Percentiles rank a stretch among this genome's conserved stretches.
These are phyloP conservation scores for Aeoliscus strigatus DNA, from an alignment of 2,797 vertebrate genomes.

Conservation along the genomic window DNA sequence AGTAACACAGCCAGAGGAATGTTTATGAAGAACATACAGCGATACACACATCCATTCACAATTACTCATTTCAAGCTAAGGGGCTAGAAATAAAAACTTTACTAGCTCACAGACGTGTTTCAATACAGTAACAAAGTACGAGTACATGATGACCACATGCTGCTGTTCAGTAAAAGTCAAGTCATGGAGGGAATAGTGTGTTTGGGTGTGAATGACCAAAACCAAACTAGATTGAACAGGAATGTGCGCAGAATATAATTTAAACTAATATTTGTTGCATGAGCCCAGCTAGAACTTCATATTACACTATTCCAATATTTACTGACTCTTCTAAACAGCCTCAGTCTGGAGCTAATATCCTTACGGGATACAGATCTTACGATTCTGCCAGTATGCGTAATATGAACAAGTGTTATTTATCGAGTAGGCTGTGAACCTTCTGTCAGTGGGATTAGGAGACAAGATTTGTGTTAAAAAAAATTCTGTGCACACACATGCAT, in stretches of 20 bases:
- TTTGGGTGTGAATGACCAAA: conserved; percentile 20
- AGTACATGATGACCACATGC: neutral
- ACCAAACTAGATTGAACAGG: conserved; percentile 12
- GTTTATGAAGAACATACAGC: neutral
- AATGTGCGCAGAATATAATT: neutral
- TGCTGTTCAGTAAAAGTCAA: neutral
- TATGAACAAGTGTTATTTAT: conserved; percentile 6
- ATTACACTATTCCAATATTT: conserved; percentile 20
- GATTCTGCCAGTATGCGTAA: conserved; percentile 17
- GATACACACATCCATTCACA: neutral
- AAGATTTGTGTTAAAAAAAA: conserved; percentile 1
- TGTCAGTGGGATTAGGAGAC: conserved; percentile 5
- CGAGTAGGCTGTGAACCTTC: neutral
- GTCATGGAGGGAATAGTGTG: too few species aligned
- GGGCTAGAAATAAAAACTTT: neutral
- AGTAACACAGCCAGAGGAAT: neutral
- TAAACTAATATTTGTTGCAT: neutral
- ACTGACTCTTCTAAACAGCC: conserved; percentile 24
- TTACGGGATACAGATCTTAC: conserved; percentile 15
- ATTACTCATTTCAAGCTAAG: neutral
- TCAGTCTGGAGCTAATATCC: conserved; percentile 24
- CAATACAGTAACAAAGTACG: neutral
- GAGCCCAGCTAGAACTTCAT: conserved; percentile 19
- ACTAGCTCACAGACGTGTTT: neutral
- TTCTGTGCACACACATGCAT: conserved; percentile 1